Base-by-base conservation (phyloP, 2,113 vertebrate genomes). In the Hemiprocne comata region DNA sequence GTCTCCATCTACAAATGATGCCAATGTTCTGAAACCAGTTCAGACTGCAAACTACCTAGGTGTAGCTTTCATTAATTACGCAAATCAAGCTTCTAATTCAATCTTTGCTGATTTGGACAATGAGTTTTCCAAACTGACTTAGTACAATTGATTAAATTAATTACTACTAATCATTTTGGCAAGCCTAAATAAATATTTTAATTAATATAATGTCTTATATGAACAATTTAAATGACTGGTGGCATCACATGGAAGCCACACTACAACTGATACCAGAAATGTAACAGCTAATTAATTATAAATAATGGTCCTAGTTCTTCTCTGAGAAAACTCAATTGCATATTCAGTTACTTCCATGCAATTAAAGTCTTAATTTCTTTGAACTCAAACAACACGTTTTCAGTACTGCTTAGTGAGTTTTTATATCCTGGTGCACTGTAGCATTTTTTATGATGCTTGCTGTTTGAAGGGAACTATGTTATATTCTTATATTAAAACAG, bases 321-420 rank as follows among this genome's bases (percentile, higher is more conserved):
- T 69, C 91, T 34, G 50, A 92, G 72, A 95, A 94, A 90, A 92
- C 90, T 74, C 79, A 94, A 84, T 13, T 84, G 65, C 60, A 77
- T 88, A 81, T 85, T 93, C 71, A 94, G 44, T 72, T 82, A 89
- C 50, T 70, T 90, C 48, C 50, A 73, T 10, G 57, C 61, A 89
- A 90, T 82, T 97, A 42, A 87, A 94, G 61, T 42, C 73, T 70
- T 87, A 36, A 92, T 91, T 95, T 94, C 76, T 94, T 93, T 85
- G 96, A 95, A 89, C 53, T 67, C 61, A 83, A 94, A 80, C 55
- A 82, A 55, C 72, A 69, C 19, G 5, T 50, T 96, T 87, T 72
- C 85, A 66, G 73, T 84, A 78, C 54, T 71, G 66, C 61, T 89
- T 1, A 0, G 25, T 26, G 48, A 83, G 51, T 23, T 75, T 85